These are phyloP conservation scores for Ptyas mucosa DNA, from an alignment of 2,113 vertebrate genomes.

Conservation along the genomic window DNA sequence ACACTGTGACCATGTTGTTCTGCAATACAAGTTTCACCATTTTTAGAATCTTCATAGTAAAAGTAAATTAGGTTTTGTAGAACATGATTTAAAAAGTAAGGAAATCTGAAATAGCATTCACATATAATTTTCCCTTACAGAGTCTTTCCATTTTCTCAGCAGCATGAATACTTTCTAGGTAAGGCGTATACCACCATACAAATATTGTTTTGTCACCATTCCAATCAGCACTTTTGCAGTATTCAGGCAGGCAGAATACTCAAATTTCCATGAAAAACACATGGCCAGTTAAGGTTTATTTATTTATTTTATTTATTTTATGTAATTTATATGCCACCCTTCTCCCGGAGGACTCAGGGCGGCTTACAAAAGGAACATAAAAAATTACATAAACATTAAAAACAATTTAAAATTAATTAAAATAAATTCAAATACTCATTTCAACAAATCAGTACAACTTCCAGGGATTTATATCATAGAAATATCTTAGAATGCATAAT, in stretches of 20 bases:
- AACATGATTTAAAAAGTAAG: not conserved
- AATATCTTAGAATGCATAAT: not conserved
- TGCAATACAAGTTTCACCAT: slow-evolving; percentile 2
- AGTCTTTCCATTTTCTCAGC: not conserved
- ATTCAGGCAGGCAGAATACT: not conserved
- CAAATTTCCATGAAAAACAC: not conserved
- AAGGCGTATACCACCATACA: not conserved
- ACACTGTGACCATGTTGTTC: not conserved
- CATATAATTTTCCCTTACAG: not conserved
- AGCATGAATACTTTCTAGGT: not conserved
- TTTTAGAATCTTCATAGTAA: not conserved
- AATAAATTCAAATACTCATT: no score
- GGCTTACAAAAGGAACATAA: no score
- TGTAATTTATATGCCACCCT: no score
- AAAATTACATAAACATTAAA: no score
- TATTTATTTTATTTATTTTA: no score
- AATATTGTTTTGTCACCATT: not conserved
- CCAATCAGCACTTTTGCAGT: not conserved
- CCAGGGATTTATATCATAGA: not conserved
- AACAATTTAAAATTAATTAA: no score
- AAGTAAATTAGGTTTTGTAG: slow-evolving; percentile 6
- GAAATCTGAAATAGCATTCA: not conserved
- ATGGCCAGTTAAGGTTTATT: not conserved
- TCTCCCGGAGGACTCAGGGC: no score
- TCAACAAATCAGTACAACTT: not conserved